These are phyloP conservation scores for Bombus affinis DNA, from an alignment of 1,140 invertebrate genomes.

Conservation along the genomic window DNA sequence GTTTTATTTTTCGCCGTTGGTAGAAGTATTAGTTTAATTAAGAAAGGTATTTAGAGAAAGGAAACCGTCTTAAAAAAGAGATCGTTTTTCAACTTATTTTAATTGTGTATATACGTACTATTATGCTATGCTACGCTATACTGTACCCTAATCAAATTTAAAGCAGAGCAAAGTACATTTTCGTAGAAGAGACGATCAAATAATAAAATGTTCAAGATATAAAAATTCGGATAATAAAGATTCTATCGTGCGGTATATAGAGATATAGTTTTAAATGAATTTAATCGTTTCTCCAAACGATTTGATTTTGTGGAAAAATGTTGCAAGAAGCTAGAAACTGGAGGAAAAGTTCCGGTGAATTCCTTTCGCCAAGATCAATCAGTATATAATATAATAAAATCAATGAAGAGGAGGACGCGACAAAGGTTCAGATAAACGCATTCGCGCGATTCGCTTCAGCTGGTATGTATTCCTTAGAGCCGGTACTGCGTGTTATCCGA, in stretches of 20 bases:
- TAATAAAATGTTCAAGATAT: not conserved
- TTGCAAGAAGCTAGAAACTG: too few relatives aligned
- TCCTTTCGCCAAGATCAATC: not conserved
- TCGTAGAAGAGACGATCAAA: not conserved
- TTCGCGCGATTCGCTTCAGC: constrained; percentile 41
- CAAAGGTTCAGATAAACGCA: constrained; percentile 25
- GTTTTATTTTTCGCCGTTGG: not conserved
- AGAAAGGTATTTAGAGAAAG: not conserved
- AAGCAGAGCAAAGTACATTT: not conserved
- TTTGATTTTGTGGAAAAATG: not conserved
- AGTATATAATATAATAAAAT: not conserved
- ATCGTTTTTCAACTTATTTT: not conserved
- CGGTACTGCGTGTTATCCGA: constrained; percentile 29
- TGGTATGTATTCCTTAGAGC: constrained; percentile 31
- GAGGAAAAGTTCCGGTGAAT: not conserved
- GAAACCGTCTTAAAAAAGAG: not conserved
- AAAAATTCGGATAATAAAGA: not conserved
- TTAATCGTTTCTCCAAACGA: not conserved
- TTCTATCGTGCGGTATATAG: not conserved
- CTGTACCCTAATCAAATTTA: constrained; percentile 19
- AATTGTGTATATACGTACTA: constrained; percentile 1
- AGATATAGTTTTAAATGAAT: not conserved
- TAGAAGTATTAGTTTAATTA: not conserved
- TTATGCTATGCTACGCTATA: constrained; percentile 4
- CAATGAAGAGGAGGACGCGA: not conserved